A percentile compares a stretch with the other conserved stretches of the same genome.
These are phyloP conservation scores for Marisa cornuarietis DNA, from an alignment of 1,140 invertebrate genomes.

Conservation along the genomic window DNA sequence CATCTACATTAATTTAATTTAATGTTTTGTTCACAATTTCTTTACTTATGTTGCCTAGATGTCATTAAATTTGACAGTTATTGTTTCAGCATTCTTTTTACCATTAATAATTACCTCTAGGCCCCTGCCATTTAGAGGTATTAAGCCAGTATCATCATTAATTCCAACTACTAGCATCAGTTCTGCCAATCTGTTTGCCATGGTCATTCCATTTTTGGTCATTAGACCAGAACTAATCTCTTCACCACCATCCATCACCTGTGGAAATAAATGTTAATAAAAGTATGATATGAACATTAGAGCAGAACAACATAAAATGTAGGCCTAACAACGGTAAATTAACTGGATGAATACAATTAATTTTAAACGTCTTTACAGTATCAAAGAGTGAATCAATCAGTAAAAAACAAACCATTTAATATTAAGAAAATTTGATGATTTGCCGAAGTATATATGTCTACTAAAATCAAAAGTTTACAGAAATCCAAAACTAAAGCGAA, in stretches of 20 bases:
- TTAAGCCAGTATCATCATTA: conserved; percentile 47
- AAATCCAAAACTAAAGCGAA: too few species aligned
- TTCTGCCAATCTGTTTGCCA: conserved; percentile 51
- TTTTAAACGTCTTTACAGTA: not conserved
- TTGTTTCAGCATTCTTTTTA: too few species aligned
- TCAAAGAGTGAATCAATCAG: too few species aligned
- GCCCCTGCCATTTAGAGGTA: conserved; percentile 26
- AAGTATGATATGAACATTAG: not conserved
- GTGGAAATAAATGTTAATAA: not conserved
- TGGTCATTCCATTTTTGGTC: conserved; percentile 1
- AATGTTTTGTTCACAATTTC: too few species aligned
- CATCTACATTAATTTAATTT: too few species aligned
- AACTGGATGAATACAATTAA: not conserved
- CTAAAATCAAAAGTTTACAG: too few species aligned
- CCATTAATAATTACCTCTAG: conserved; percentile 12
- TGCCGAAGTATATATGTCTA: too few species aligned
- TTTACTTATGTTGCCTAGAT: too few species aligned
- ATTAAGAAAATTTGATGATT: too few species aligned
- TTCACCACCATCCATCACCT: conserved; percentile 23
- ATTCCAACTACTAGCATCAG: conserved; percentile 50
- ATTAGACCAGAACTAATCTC: not conserved
- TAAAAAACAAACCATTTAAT: too few species aligned
- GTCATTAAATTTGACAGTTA: too few species aligned
- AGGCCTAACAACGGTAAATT: not conserved
- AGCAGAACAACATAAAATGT: not conserved